These are phyloP conservation scores for Theristicus caerulescens DNA, from an alignment of 2,113 vertebrate species.

Conservation along the genomic window DNA sequence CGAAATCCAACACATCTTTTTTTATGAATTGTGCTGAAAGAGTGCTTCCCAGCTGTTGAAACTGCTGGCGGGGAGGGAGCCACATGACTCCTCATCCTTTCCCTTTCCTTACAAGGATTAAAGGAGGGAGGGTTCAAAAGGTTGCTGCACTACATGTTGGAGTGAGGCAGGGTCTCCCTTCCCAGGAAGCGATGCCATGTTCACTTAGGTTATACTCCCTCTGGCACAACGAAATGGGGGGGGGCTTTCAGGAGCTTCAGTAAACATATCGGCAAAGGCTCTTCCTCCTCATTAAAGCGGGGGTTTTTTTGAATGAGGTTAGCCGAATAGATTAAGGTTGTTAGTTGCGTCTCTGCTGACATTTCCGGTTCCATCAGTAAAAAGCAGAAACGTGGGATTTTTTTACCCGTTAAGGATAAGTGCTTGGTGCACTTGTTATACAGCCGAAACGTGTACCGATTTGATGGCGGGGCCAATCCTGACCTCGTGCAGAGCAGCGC, in stretches of 20 bases:
- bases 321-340: neutral
- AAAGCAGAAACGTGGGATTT: neutral
- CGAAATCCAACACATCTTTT: conserved; percentile 75
- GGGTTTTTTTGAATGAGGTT: conserved; percentile 15
- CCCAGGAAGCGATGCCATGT: conserved; percentile 66
- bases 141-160: conserved; percentile 56
- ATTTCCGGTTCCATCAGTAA: conserved; percentile 9
- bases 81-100: conserved; percentile 71
- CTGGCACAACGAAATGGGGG: neutral
- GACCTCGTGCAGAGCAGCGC: neutral
- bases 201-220: conserved; percentile 56
- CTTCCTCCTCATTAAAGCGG: conserved; percentile 38
- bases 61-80: conserved; percentile 70
- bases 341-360: neutral
- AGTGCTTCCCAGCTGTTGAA: conserved; percentile 75
- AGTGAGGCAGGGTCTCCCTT: conserved; percentile 56
- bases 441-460: fast-evolving
- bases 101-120: conserved; percentile 69
- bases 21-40: conserved; percentile 72
- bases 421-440: neutral
- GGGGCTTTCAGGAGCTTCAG: conserved; percentile 12
- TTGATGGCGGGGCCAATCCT: neutral
- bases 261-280: neutral
- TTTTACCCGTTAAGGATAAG: neutral
- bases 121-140: conserved; percentile 76